Evolutionary conservation across 2,113 vertebrate species (phyloP).

Genomic region (Calypte anna): DNA sequence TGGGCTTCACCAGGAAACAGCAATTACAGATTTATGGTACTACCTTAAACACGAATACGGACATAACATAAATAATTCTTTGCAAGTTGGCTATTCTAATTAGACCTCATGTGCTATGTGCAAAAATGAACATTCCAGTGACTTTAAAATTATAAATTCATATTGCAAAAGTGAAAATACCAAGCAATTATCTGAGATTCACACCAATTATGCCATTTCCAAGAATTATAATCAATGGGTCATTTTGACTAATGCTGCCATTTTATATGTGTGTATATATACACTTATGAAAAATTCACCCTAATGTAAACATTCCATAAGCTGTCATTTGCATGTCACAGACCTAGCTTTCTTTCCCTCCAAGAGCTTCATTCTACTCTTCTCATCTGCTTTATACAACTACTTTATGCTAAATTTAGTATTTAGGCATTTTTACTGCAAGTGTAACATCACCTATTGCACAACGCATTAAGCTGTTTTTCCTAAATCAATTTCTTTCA

Average conservation of each 20-base stretch:
- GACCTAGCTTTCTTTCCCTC: not conserved
- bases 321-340: not conserved
- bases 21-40: not conserved
- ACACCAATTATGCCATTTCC: not conserved
- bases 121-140: not conserved
- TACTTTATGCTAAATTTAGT: not conserved
- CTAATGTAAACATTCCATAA: not conserved
- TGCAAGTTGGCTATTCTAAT: not conserved
- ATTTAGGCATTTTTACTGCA: not conserved
- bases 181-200: not conserved
- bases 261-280: not conserved
- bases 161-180: not conserved
- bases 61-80: not conserved
- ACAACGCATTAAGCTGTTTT: rapidly evolving
- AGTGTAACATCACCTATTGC: not conserved
- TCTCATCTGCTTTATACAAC: not conserved
- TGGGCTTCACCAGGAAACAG: not conserved
- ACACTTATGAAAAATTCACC: not conserved
- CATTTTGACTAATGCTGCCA: not conserved
- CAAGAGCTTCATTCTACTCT: not conserved
- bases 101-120: not conserved
- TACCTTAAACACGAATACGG: not conserved
- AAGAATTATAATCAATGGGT: not conserved
- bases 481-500: not conserved
- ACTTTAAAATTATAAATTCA: not conserved